Conservation (phyloP, 2,113 vertebrate species). For the Salminus brasiliensis region DNA sequence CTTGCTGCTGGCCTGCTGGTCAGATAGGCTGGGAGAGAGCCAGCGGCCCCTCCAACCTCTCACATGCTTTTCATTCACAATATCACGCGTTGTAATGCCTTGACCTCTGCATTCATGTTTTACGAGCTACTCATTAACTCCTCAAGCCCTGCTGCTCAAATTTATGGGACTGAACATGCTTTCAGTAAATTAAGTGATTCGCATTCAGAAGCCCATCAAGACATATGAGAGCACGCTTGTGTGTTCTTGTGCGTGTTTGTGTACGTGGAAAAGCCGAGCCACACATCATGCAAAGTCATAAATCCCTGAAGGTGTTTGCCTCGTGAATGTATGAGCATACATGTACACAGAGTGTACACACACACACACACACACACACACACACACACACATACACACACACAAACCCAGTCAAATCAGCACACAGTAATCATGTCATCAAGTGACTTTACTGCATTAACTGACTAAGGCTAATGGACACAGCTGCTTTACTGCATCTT, state of each 20-base stretch:
- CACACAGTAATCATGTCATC: slow-evolving; percentile 38
- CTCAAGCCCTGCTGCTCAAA: slow-evolving; percentile 62
- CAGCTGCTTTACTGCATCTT: slow-evolving; percentile 43
- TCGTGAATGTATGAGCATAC: not conserved
- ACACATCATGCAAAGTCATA: too few species aligned
- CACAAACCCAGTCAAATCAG: too few species aligned
- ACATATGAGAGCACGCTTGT: slow-evolving; percentile 15
- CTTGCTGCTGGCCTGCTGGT: slow-evolving; percentile 44
- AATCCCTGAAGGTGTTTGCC: not conserved
- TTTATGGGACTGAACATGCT: slow-evolving; percentile 66
- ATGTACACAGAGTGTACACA: not conserved
- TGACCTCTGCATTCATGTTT: slow-evolving; percentile 75
- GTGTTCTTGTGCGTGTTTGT: slow-evolving; percentile 20
- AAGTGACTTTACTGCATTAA: slow-evolving; percentile 42
- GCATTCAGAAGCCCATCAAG: slow-evolving; percentile 44
- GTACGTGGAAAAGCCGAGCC: not conserved
- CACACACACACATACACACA: not conserved
- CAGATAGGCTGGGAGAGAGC: slow-evolving; percentile 51
- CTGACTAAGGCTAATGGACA: slow-evolving; percentile 33
- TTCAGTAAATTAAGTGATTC: slow-evolving; percentile 57
- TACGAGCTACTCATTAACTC: slow-evolving; percentile 76
- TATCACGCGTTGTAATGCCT: slow-evolving; percentile 68
- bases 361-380: not conserved
- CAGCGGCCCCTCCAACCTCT: slow-evolving; percentile 52
- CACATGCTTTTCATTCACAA: slow-evolving; percentile 76